Base-by-base conservation (phyloP, 2,797 vertebrate species). In the Sebastiscus albofasciatus region DNA sequence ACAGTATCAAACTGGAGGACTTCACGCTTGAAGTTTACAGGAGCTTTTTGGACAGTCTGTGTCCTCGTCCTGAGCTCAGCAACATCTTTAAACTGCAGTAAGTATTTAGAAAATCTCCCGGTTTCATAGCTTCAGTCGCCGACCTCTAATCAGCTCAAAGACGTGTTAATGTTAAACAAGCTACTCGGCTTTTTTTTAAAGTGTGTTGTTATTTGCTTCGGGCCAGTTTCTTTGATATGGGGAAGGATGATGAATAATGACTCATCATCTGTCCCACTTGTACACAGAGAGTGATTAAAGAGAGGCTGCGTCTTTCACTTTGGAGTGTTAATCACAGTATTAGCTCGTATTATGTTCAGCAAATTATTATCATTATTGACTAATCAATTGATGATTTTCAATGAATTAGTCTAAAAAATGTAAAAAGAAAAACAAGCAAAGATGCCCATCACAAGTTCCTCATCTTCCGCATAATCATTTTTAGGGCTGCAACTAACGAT, bases 1-100 rank as follows among this genome's bases (percentile, higher is more conserved):
- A 99, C 92, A 96, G 97, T 2, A 96, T 99, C 91, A 97, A 96
- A 91, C 96, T 98, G 95, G 98, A 99, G 0, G 98, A 99, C 93
- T 97, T 99, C 82, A 97, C 97, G 0, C 94, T 96, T 14, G 98
- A 99, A 2, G 92, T 96, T 27, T 99, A 99, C 95, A 95, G 94
- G 91, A 96, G 93, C 77, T 99, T 99, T 91, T 87, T 99, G 92
- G 97, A 96, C 89, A 96, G 96, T 77, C 92, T 99, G 80, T 99
- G 99, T 90, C 98, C 98, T 88, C 96, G 99, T 29, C 96, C 97
- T 31, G 99, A 99, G 94, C 97, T 99, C 2, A 92, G 95, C 93
- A 95, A 94, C 93, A 97, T 99, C 93, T 99, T 99, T 83, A 95
- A 96, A 0, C 97, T 97, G 87, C 96, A 97, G 99, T 99, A 94